phyloP scores from a whole-genome alignment of 2,888 invertebrate species.

The Asteroscopus sphinx region DNA sequence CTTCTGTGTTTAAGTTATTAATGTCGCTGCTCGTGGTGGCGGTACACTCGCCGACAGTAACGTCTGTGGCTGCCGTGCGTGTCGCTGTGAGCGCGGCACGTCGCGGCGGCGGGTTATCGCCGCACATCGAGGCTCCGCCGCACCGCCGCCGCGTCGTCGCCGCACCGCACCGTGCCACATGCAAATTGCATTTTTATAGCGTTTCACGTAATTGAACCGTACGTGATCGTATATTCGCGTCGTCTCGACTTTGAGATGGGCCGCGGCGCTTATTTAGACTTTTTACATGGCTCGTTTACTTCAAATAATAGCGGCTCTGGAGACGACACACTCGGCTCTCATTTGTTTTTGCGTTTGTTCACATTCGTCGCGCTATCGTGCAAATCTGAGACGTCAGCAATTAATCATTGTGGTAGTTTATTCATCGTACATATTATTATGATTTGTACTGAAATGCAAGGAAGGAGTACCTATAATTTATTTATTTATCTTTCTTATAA shows the following conservation, averaged over 20 bases:
- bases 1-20: no score
- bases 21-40: no score
- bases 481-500: no score
- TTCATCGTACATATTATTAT: slow-evolving; percentile 15
- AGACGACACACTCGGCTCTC: slow-evolving; percentile 19
- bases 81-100: slow-evolving; percentile 35
- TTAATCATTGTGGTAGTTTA: slow-evolving; percentile 43
- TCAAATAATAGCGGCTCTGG: slow-evolving; percentile 10
- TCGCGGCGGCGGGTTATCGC: slow-evolving; percentile 63
- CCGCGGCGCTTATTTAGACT: slow-evolving; percentile 40
- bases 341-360: slow-evolving; percentile 30
- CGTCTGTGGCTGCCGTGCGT: no score
- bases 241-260: slow-evolving; percentile 30
- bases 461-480: not conserved
- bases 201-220: slow-evolving; percentile 57
- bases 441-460: slow-evolving; percentile 1
- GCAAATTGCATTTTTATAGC: slow-evolving; percentile 66
- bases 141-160: slow-evolving; percentile 55
- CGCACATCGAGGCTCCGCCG: slow-evolving; percentile 55
- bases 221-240: slow-evolving; percentile 51
- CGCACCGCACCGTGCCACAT: slow-evolving; percentile 57
- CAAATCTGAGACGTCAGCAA: slow-evolving; percentile 39
- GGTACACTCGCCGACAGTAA: no score
- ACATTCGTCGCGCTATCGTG: slow-evolving; percentile 38
- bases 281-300: slow-evolving; percentile 32